A percentile compares a stretch with the other conserved stretches of the same genome.
phyloP scores from a whole-genome alignment of 2,888 invertebrate species.

The Andrena flavipes region DNA sequence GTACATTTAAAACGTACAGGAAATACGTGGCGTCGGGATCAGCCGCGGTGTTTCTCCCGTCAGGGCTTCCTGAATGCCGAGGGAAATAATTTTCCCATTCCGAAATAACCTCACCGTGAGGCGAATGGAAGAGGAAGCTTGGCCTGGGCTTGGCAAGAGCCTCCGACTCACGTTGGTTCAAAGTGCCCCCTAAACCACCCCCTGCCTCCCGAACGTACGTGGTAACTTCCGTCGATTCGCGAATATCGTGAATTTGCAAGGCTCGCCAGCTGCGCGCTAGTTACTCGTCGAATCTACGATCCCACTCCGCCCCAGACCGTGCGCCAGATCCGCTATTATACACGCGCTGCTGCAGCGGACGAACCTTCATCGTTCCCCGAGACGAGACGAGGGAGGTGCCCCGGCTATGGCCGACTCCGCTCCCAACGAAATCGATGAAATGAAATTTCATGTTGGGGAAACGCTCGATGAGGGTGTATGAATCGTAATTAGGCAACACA shows the following conservation, averaged over 20 bases:
- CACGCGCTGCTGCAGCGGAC: conserved; percentile 33
- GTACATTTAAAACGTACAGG: conserved; percentile 50
- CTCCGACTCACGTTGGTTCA: conserved; percentile 60
- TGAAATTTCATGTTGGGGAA: conserved; percentile 7
- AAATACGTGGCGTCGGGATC: conserved; percentile 51
- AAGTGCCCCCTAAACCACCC: conserved; percentile 68
- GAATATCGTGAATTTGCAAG: conserved; percentile 72
- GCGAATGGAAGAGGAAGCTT: conserved; percentile 38
- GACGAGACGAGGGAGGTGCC: background rate
- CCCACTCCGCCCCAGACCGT: conserved; percentile 41
- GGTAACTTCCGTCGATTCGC: conserved; percentile 73
- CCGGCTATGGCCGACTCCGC: conserved; percentile 4
- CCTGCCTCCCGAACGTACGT: conserved; percentile 59
- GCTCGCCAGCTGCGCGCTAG: conserved; percentile 73
- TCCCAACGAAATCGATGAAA: conserved; percentile 18
- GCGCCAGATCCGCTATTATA: conserved; percentile 42
- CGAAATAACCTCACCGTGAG: conserved; percentile 69
- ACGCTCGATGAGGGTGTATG: background rate
- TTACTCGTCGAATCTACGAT: conserved; percentile 68
- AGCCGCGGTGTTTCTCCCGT: conserved; percentile 57
- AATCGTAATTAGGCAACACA: conserved; percentile 3
- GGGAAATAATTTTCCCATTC: conserved; percentile 77
- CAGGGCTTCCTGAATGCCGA: conserved; percentile 71
- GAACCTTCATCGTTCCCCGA: conserved; percentile 9
- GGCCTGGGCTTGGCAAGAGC: conserved; percentile 66